Evolutionary conservation across 2,113 vertebrate species (phyloP), one percentile per base, ranked within the genome.

Genomic region (Calcarius ornatus): DNA sequence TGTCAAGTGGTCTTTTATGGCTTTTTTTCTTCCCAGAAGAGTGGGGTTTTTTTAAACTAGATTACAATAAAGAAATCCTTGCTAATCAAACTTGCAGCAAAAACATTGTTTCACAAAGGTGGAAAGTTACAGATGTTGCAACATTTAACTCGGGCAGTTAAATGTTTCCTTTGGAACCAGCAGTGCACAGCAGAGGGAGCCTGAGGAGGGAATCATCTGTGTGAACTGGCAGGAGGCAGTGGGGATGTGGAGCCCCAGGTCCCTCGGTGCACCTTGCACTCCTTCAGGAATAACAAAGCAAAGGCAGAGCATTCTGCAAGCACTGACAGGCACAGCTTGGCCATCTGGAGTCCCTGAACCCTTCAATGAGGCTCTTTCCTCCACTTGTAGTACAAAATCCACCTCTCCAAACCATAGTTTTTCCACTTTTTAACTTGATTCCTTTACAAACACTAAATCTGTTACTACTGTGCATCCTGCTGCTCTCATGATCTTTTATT

Each of bases 31-130:
- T 89, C 61, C 24, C 25, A 54, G 64, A 59, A 59, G 12, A 8
- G 8, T 3, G 1, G 3, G 0, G 2, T 43, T 53, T 54, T 56
- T n/a, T n/a, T n/a, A 0, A 22, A 78, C 42, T 31, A 9, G 5
- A 57, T 68, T 24, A 15, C 40, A 66, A 45, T 45, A 37, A 43
- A 40, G 9, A 61, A 66, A 88, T 30, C n/a, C 72, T 59, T 51
- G 28, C 30, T 80, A 81, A 76, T 27, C 15, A 90, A 92, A 79
- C 56, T 73, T 81, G 57, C 86, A 50, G 50, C 31, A 53, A 10
- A 56, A 77, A 35, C 30, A 77, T 27, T 57, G 60, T 7, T 64
- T 89, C 92, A 84, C 80, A 66, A 59, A 90, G 86, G 51, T 38
- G 61, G 66, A 63, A 92, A 77, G 64, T 28, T 90, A 8, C 16